These are phyloP conservation scores for Drosophila pullipes DNA, from an alignment of 2,888 invertebrate genomes.

Conservation along the genomic window DNA sequence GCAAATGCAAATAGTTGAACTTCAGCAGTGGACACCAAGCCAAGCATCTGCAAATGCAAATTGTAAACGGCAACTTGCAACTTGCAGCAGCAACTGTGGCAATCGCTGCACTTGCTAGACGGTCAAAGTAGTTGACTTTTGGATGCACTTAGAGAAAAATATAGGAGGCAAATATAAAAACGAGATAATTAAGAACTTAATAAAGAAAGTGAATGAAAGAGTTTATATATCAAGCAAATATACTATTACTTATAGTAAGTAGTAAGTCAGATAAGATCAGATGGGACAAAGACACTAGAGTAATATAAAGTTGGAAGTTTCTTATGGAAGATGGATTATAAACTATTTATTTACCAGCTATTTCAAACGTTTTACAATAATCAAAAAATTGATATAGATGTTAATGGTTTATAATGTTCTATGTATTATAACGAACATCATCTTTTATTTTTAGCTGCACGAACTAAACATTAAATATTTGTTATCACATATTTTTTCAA, in stretches of 20 bases:
- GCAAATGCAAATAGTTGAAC: constrained; percentile 76
- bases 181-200: neutral
- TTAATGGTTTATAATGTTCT: too few species aligned
- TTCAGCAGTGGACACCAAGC: constrained; percentile 44
- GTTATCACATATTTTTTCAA: neutral
- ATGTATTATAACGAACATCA: too few species aligned
- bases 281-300: too few species aligned
- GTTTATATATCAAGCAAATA: neutral
- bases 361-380: too few species aligned
- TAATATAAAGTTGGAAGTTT: too few species aligned
- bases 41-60: constrained; percentile 34
- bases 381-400: too few species aligned
- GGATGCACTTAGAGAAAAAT: constrained; percentile 17
- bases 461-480: neutral
- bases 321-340: neutral
- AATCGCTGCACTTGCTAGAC: constrained; percentile 32
- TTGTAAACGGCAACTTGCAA: constrained; percentile 10
- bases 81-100: constrained; percentile 44
- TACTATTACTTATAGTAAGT: neutral
- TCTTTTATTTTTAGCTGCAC: too few species aligned
- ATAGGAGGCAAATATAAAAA: neutral
- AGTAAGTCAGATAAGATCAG: too few species aligned
- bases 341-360: neutral
- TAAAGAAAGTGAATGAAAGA: neutral
- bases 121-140: constrained; percentile 68